phyloP scores from a whole-genome alignment of 2,113 vertebrate species.

The Xerus inauris region DNA sequence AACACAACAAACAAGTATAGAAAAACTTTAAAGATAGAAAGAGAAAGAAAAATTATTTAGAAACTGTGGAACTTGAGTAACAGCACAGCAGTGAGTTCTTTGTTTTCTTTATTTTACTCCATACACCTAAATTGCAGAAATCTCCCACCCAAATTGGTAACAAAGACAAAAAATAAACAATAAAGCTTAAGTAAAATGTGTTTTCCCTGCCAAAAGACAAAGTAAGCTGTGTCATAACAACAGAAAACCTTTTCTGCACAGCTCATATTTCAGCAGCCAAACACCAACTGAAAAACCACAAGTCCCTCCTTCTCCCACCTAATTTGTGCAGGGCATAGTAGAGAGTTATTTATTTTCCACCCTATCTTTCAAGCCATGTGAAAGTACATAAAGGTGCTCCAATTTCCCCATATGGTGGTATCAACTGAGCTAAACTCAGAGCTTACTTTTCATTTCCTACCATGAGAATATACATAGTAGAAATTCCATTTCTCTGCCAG shows the following conservation, averaged over 20 bases:
- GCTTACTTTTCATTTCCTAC: neutral
- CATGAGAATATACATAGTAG: neutral
- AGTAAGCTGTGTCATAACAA: neutral
- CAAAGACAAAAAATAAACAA: neutral
- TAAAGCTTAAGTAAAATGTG: neutral
- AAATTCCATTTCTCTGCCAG: neutral
- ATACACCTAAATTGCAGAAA: neutral
- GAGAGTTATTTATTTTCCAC: neutral
- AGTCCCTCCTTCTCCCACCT: too few relatives aligned
- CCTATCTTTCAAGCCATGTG: neutral
- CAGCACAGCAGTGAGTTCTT: neutral
- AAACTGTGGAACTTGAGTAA: neutral
- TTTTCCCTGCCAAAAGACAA: neutral
- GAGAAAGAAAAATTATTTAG: neutral
- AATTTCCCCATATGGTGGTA: neutral
- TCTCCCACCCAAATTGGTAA: neutral
- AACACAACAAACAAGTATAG: neutral
- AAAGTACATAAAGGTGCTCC: neutral
- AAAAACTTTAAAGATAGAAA: neutral
- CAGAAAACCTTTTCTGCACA: neutral
- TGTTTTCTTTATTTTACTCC: neutral
- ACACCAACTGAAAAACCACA: neutral
- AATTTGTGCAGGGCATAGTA: neutral
- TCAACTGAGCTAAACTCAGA: neutral
- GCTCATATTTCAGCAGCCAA: neutral